Evolutionary conservation across 53 echinoderm and acorn worm genomes (phyloP).

Genomic region (Patiria pectinifera): DNA sequence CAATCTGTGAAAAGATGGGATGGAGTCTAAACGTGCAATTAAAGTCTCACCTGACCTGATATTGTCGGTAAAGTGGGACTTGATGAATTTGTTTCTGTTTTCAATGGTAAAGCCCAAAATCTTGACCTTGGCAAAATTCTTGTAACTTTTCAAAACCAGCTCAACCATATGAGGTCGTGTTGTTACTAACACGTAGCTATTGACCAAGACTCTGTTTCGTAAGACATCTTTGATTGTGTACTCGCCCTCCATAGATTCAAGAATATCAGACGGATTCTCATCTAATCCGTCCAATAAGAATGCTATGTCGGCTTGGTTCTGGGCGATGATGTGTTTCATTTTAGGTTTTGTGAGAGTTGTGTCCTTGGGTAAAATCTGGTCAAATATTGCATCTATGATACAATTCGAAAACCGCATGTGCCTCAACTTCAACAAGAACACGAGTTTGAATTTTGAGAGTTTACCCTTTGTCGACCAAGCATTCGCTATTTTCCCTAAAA

Average conservation of each 20-base stretch:
- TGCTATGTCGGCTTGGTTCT: background rate
- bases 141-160: too few relatives aligned
- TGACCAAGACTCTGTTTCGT: constrained; percentile 16
- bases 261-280: background rate
- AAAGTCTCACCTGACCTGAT: too few relatives aligned
- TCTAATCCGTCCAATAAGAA: constrained; percentile 23
- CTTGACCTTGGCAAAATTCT: too few relatives aligned
- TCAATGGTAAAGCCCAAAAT: too few relatives aligned
- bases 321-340: background rate
- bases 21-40: too few relatives aligned
- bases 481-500: background rate
- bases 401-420: background rate
- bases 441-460: background rate
- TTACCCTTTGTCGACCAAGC: background rate
- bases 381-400: constrained; percentile 21
- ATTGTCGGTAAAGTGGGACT: too few relatives aligned
- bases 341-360: background rate
- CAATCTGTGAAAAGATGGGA: too few relatives aligned
- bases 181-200: constrained; percentile 11
- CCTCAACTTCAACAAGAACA: background rate
- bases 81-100: too few relatives aligned
- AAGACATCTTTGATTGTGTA: constrained; percentile 24
- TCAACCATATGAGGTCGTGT: constrained; percentile 39
- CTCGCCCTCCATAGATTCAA: background rate
- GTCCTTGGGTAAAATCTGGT: constrained; percentile 6